Base-by-base conservation (phyloP, 2,888 invertebrate genomes). In the Pasiphila rectangulata region DNA sequence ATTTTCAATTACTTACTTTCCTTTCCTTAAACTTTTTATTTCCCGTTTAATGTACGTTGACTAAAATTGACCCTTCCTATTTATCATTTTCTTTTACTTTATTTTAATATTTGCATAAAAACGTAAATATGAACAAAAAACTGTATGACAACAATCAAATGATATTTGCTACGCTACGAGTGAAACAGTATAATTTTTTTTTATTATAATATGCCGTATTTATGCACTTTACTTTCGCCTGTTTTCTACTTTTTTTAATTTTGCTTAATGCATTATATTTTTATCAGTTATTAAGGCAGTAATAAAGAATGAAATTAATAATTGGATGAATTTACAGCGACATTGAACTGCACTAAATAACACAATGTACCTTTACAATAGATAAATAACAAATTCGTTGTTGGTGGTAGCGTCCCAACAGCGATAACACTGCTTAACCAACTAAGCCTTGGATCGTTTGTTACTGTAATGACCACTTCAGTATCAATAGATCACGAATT, bases 351-450 rank as follows among this genome's bases (percentile, higher is more conserved):
- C 85, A 85, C 82, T 76, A 72, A 79, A 83, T 80, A 83, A 81
- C 77, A 77, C 69, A 51, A 69, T 73, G 68, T 76, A 72, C 61
- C 57, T 61, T 56, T 59, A 63, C 75, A 39, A 78, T 79, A 79
- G 71, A 67, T 70, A 64, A 69, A 74, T 78, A 79, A 79, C 75
- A 75, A 66, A 64, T 65, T 72, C 74, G 75, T 79, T 78, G 77
- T 79, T 78, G 77, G 74, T 74, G 75, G 72, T 74, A 68, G 75
- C 76, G 77, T 79, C 67, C 68, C 74, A 71, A 73, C 71, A 79
- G 72, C 83, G 83, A 79, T 86, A 86, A 86, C 86, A 86, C 84
- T 86, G 85, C 80, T 81, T 83, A 71, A 77, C 77, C 77, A 74
- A 69, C 67, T 69, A 72, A 65, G 71, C 73, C 72, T 32, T 72